Base-by-base conservation (phyloP, 2,888 invertebrate species). In the Pheosia gnoma region DNA sequence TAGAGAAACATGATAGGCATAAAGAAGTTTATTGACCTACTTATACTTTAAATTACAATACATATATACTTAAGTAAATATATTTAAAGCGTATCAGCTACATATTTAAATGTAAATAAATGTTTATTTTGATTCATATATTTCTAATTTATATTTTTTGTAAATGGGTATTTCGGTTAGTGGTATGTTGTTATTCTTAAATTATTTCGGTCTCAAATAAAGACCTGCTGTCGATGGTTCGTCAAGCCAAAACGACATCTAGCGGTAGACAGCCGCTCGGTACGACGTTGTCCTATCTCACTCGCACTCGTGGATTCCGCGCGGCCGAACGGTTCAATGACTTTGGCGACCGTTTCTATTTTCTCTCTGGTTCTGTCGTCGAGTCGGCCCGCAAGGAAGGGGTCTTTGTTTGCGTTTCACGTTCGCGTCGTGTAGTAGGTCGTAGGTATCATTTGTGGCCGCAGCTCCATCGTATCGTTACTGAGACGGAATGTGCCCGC, bases 371-470 rank as follows among this genome's bases (percentile, higher is more conserved):
- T 92, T 84, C 86, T 88, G 90, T 90, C 91, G 91, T 91, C 87
- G 88, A 85, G 81, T 88, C 86, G 85, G 86, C 81, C 86, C 65
- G 82, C 83, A 85, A 86, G 86, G 88, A 88, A 90, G 88, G 88
- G 87, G 91, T 89, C 93, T 93, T 93, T 94, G 93, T 94, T 94
- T 93, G 93, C 93, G 90, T 92, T 91, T 91, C 88, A 88, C 92
- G 90, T 92, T 91, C 90, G 91, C 86, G 88, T 89, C 83, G 93
- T 81, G 88, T 89, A 25, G 25, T 25, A 25, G 25, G 25, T 25
- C 25, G 25, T 25, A 25, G 89, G 91, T 91, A 85, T 86, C 81
- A 87, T 85, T 85, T 81, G 86, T 85, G 87, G 82, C 80, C 81
- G 82, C 83, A 80, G 83, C 87, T 87, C 83, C 79, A 87, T 84